Base-by-base conservation (phyloP, 2,797 vertebrate species). In the Thaleichthys pacificus region DNA sequence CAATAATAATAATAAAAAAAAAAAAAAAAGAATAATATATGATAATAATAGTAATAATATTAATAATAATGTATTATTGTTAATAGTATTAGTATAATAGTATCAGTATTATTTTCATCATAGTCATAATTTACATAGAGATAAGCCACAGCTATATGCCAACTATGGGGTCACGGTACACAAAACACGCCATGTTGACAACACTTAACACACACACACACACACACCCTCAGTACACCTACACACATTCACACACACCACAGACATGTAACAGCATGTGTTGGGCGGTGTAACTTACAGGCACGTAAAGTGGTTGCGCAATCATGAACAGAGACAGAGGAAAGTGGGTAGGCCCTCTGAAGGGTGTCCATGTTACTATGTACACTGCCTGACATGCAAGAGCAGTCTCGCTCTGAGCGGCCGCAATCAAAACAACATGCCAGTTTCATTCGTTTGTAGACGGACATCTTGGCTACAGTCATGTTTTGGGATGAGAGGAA, bases 361-460 rank as follows among this genome's bases (percentile, higher is more conserved):
- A 95, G 97, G 96, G 96, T 96, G 95, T 99, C 98, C 97, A 96
- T 92, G 96, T 98, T 96, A 99, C 94, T 97, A 99, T 95, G 97
- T 94, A 97, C 95, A 98, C 95, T 96, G 96, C 94, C 96, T 97
- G 98, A 97, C 97, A 98, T 98, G 98, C 98, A 99, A 89, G 96
- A 96, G 97, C 97, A 98, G 97, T 97, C 95, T 94, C 94, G 96
- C 94, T 97, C 97, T 96, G 96, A 97, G 93, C 92, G 94, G 95
- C 97, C 96, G 96, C 98, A 98, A 98, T 95, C 97, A 98, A 98
- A 97, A 98, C 97, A 99, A 99, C 98, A 99, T 99, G 98, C 97
- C 95, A 97, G 96, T 95, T 94, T 98, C 97, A 99, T 97, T 98
- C 96, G 96, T 96, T 98, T 98, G 97, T 97, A 99, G 97, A 97